phyloP scores from a whole-genome alignment of 2,113 vertebrate species.

The Otocyon megalotis region DNA sequence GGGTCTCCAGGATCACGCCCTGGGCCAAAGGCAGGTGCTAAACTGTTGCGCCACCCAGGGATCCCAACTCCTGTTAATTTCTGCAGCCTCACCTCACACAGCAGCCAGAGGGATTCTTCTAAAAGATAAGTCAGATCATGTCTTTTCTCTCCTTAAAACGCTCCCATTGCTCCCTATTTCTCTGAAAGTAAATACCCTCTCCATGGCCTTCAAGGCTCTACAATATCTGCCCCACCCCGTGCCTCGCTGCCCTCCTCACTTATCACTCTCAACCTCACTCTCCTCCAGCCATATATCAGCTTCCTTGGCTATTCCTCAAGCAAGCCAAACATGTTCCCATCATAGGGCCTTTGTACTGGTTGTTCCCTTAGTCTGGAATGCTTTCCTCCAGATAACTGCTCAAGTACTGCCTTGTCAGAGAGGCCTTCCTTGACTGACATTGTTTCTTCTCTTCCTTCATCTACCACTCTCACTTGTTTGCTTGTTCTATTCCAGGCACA shows the following conservation, averaged over 20 bases:
- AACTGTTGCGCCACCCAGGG: too few species aligned
- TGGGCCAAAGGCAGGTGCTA: too few species aligned
- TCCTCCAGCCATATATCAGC: background rate
- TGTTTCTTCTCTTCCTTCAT: background rate
- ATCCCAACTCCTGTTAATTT: background rate
- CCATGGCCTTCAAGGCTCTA: background rate
- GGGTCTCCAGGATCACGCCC: too few species aligned
- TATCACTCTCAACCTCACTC: background rate
- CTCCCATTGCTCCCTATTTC: slow-evolving; percentile 1
- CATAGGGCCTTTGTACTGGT: background rate
- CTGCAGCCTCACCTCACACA: background rate
- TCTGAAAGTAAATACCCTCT: slow-evolving; percentile 7
- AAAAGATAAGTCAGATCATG: background rate
- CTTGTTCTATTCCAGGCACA: background rate
- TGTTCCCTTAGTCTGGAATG: background rate
- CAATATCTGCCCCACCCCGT: background rate
- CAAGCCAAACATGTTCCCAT: background rate
- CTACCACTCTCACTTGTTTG: background rate
- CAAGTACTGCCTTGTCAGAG: background rate
- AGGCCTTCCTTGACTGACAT: background rate
- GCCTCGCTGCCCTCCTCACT: background rate
- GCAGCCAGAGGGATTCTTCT: background rate
- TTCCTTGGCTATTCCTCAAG: background rate
- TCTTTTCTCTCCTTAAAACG: background rate
- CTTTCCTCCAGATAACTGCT: background rate